These are phyloP conservation scores for Alosa sapidissima DNA, from an alignment of 2,797 vertebrate genomes.

Conservation along the genomic window DNA sequence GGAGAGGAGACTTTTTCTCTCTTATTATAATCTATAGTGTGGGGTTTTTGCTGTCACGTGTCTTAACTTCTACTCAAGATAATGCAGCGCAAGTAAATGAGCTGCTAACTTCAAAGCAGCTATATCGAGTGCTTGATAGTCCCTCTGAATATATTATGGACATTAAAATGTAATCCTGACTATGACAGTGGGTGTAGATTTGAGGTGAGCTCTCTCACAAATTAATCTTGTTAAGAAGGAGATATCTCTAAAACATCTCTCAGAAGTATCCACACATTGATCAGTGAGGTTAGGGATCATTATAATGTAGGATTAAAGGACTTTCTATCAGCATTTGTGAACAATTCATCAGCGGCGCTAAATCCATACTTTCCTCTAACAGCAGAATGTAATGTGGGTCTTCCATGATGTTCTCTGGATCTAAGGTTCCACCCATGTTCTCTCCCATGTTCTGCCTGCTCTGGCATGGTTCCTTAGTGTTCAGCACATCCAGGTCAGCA, in stretches of 20 bases:
- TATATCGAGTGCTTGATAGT: neutral
- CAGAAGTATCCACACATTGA: neutral
- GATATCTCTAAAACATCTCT: neutral
- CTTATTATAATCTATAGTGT: neutral
- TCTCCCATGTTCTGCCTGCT: no score
- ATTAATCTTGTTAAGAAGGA: neutral
- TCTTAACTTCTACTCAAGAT: neutral
- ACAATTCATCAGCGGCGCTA: neutral
- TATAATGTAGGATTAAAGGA: neutral
- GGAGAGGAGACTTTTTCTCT: neutral
- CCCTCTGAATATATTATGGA: neutral
- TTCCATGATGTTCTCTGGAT: neutral
- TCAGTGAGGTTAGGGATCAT: neutral
- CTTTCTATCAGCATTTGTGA: neutral
- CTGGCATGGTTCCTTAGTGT: neutral
- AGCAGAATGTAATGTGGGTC: neutral
- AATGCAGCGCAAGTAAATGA: neutral
- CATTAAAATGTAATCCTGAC: neutral
- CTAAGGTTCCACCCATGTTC: neutral
- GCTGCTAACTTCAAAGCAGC: neutral
- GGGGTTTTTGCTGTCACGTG: neutral
- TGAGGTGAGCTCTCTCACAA: neutral
- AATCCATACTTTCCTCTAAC: neutral
- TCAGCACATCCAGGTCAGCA: constrained; percentile 45
- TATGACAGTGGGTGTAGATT: neutral